Base-by-base conservation (phyloP, 2,797 vertebrate species). In the Amblyraja radiata region DNA sequence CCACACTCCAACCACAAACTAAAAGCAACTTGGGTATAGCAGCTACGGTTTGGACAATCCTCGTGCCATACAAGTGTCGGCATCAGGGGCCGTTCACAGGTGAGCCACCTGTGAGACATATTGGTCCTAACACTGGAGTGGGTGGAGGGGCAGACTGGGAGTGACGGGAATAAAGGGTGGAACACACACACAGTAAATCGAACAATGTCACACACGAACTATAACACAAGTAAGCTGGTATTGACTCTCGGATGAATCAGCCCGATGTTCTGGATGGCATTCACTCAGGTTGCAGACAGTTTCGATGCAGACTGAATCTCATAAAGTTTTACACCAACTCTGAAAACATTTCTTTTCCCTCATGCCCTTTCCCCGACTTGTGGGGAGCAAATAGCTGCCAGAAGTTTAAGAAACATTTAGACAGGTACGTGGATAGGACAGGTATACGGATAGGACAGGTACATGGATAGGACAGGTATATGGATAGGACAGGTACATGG, bases 371-470 rank as follows among this genome's bases (percentile, higher is more conserved):
- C 84, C 84, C 61, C 32, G 84, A 61, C 61, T 1, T 36, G 2
- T 68, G n/a, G 63, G 84, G n/a, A 68, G 21, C 84, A 88, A 16
- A n/a, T 88, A 88, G 61, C n/a, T 88, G 84, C 61, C 63, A 88
- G 46, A 54, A 54, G 46, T 54, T 54, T 54, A 54, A 54, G 46
- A 54, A 54, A 54, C 46, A 54, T 54, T 54, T 54, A 54, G 46
- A 54, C 46, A 54, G 46, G 46, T 54, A 6, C 46, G 6, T 54
- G 46, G 46, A 3, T 54, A 6, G 46, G 46, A 46, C 46, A 46
- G 46, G 46, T 46, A 46, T 46, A 0, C 46, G 46, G 46, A 46
- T 46, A 5, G 46, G 46, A 46, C 46, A 46, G 46, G 46, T 46
- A 46, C 2, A 46, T 46, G 46, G 46, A 2, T 4, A 46, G 46